Evolutionary conservation across 2,888 invertebrate genomes (phyloP).

Genomic region (Deilephila elpenor): DNA sequence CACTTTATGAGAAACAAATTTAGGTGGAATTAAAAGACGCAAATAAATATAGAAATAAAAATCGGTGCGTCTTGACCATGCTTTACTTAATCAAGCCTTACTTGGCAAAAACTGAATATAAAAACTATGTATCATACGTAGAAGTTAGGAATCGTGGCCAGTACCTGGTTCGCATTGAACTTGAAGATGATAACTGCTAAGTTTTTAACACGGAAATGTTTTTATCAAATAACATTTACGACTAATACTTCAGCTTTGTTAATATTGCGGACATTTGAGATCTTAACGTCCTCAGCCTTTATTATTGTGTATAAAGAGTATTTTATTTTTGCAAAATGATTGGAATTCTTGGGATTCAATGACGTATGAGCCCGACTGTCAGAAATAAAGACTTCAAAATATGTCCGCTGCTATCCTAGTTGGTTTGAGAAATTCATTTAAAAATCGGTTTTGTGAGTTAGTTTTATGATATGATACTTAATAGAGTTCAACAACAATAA

Average conservation of each 20-base stretch:
- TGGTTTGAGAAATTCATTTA: background rate
- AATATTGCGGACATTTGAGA: background rate
- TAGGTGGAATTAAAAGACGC: background rate
- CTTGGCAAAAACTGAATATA: conserved; percentile 34
- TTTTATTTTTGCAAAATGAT: conserved; percentile 10
- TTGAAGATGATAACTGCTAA: conserved; percentile 50
- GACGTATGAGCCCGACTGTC: background rate
- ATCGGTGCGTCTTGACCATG: conserved; percentile 32
- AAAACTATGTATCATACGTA: conserved; percentile 30
- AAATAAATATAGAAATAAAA: no score
- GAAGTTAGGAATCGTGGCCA: conserved; percentile 31
- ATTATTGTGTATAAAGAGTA: background rate
- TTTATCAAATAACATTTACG: conserved; percentile 42
- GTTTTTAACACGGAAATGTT: conserved; percentile 55
- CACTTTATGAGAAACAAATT: background rate
- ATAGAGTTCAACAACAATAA: no score
- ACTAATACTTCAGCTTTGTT: conserved; percentile 40
- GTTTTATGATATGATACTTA: background rate
- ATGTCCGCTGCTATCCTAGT: background rate
- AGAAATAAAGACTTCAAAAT: background rate
- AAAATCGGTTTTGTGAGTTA: background rate
- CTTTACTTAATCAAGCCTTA: conserved; percentile 30
- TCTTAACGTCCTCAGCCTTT: conserved; percentile 1
- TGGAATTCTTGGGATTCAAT: background rate
- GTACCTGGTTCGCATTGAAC: conserved; percentile 47